A percentile compares a stretch with the other conserved stretches of the same genome.
These are phyloP conservation scores for Eriocheir sinensis DNA, from an alignment of 1,140 invertebrate genomes.

Conservation along the genomic window DNA sequence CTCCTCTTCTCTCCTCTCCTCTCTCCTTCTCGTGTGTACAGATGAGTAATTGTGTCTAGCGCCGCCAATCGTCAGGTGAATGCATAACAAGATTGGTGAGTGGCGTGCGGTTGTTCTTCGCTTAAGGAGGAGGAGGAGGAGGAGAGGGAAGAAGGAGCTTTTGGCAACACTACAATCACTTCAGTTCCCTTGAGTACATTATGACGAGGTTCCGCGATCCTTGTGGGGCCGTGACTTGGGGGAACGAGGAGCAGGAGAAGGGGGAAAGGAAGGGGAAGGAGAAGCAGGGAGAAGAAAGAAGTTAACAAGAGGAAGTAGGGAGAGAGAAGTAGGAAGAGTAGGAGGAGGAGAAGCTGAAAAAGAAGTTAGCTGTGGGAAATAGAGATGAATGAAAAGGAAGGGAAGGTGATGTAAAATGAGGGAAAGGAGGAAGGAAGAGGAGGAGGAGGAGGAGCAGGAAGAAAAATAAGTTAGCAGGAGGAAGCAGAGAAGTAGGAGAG, in stretches of 20 bases:
- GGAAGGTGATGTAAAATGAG: not conserved
- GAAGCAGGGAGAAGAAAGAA: not conserved
- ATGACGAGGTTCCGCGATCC: not conserved
- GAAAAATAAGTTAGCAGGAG: no score
- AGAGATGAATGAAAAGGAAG: not conserved
- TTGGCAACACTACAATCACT: slow-evolving; percentile 3
- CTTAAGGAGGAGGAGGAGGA: no score
- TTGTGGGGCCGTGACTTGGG: not conserved
- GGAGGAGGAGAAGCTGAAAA: not conserved
- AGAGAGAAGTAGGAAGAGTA: not conserved
- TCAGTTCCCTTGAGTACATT: not conserved
- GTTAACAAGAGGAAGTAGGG: no score
- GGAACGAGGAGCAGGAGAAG: not conserved
- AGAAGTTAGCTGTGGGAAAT: not conserved
- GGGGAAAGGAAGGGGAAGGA: not conserved
- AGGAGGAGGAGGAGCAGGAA: no score
- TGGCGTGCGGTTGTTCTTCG: not conserved
- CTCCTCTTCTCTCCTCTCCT: no score
- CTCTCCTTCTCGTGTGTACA: no score
- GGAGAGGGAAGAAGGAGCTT: no score
- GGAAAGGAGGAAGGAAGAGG: no score
- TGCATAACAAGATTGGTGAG: not conserved
- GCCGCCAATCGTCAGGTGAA: not conserved
- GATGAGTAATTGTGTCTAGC: not conserved
- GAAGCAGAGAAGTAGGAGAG: not conserved